phyloP scores from a whole-genome alignment of 2,797 vertebrate species.

The Denticeps clupeoides region DNA sequence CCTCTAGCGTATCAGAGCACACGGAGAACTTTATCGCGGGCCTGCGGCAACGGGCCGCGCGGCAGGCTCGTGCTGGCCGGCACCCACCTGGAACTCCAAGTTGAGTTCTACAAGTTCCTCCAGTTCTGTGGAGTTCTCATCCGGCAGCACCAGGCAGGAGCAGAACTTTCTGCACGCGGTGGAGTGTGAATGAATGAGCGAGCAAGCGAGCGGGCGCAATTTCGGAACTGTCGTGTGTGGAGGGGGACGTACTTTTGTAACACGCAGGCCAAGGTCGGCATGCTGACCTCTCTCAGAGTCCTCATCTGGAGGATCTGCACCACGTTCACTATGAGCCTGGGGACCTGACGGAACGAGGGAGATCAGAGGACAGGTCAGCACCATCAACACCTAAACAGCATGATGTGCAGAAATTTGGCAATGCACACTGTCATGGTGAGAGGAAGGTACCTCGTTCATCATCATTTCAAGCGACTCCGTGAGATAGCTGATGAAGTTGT shows the following conservation, averaged over 20 bases:
- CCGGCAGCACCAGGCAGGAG: constrained; percentile 40
- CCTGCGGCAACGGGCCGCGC: no score
- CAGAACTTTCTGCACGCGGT: constrained; percentile 38
- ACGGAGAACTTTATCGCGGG: no score
- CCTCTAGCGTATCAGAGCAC: constrained; percentile 23
- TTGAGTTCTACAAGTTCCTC: constrained; percentile 38
- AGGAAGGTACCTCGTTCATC: constrained; percentile 41
- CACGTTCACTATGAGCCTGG: constrained; percentile 50
- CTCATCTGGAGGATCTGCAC: constrained; percentile 46
- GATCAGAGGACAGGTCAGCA: no score
- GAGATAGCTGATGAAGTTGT: constrained; percentile 44
- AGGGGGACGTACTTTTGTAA: constrained; percentile 38
- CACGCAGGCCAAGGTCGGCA: constrained; percentile 33
- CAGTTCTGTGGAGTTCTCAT: constrained; percentile 39
- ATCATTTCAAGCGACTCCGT: constrained; percentile 46
- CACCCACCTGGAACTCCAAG: constrained; percentile 40
- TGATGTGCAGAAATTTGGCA: not conserved
- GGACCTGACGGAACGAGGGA: constrained; percentile 35
- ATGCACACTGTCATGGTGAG: not conserved
- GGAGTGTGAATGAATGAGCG: no score
- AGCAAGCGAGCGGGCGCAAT: no score
- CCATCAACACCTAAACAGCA: not conserved
- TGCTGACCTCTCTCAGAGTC: constrained; percentile 40
- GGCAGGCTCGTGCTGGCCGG: not conserved
- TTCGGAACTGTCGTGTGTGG: no score